Evolutionary conservation across 2,888 invertebrate species (phyloP).

Genomic region (Callyntrura sp.): DNA sequence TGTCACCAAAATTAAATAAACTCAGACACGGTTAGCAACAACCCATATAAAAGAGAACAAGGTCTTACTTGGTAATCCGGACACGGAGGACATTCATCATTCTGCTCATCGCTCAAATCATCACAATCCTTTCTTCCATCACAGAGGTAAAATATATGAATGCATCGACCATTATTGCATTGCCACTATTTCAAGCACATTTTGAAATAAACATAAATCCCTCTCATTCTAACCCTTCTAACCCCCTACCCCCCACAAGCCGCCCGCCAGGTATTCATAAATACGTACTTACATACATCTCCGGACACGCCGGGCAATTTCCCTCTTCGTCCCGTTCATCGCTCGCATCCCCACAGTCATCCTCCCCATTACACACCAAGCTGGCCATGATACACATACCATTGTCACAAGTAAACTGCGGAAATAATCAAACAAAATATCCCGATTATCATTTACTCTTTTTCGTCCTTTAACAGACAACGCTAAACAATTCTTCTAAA

Average conservation of each 20-base stretch:
- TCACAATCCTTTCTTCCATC: background rate
- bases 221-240: no score
- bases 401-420: background rate
- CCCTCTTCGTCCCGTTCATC: background rate
- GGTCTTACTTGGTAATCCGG: no score
- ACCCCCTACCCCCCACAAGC: no score
- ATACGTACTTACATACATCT: no score
- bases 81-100: background rate
- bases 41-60: no score
- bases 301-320: background rate
- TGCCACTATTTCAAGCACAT: background rate
- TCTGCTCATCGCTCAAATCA: background rate
- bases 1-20: no score
- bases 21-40: no score
- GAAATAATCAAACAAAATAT: no score
- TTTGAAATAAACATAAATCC: background rate
- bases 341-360: background rate
- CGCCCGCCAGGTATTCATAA: background rate
- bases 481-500: no score
- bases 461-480: no score
- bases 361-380: background rate
- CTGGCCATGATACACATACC: background rate
- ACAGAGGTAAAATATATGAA: background rate
- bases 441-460: no score
- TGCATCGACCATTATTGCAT: constrained; percentile 1